Base-by-base conservation (phyloP, 1,140 invertebrate species). In the Nasonia longicornis region DNA sequence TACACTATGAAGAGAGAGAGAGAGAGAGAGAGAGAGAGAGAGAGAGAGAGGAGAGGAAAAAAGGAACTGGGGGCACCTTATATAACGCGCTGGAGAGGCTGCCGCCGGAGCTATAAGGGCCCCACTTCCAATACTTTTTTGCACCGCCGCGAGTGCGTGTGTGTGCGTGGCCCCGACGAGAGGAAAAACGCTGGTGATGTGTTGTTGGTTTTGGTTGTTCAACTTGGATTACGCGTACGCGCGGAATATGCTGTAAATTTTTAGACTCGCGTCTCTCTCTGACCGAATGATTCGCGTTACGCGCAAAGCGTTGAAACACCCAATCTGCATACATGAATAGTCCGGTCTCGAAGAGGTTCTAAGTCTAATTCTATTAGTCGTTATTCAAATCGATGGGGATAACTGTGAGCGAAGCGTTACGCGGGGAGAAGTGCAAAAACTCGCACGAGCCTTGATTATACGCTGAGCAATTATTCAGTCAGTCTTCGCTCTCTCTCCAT, bases 21-120 rank as follows among this genome's bases (percentile, higher is more conserved):
- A 20, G 63, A n/a, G n/a, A n/a, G n/a, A n/a, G n/a, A n/a, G n/a
- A n/a, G n/a, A n/a, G n/a, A n/a, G n/a, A n/a, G n/a, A n/a, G n/a
- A n/a, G n/a, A n/a, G n/a, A n/a, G n/a, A n/a, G n/a, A n/a, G n/a
- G 75, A 16, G 75, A 80, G 67, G 82, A 84, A 85, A 85, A 85
- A 85, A 83, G 83, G 83, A 85, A 71, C 48, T 58, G 64, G 80
- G 80, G 75, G 79, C 45, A 80, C 83, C 79, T 82, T 77, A 72
- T 77, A 72, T 71, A 31, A 70, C 12, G 72, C 58, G 79, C 20
- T 48, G 35, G 78, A 74, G 71, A 72, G 58, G 31, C 66, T 70
- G 42, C n/a, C 66, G 26, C 22, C 58, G 26, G 20, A 42, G 22
- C 20, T 22, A 35, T 35, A 73, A 58, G 78, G 70, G 70, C 52